A percentile compares a stretch with the other conserved stretches of the same genome.
Evolutionary conservation across 2,113 vertebrate species (phyloP).

Genomic region (Python bivittatus): DNA sequence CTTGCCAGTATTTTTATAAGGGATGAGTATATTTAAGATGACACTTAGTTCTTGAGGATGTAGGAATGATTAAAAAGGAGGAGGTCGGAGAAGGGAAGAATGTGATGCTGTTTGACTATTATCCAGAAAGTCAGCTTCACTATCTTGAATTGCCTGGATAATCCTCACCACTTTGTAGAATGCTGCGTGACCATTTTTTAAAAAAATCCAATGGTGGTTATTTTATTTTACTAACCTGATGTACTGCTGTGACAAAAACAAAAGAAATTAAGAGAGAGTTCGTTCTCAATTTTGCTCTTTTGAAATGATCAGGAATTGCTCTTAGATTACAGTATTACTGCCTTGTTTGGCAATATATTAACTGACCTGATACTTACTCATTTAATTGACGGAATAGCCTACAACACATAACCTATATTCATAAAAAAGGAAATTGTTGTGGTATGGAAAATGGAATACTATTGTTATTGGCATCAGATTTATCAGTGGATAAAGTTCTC

Average conservation of each 20-base stretch:
- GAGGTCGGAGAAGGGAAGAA: accelerated
- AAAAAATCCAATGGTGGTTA: neutral
- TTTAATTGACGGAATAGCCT: neutral
- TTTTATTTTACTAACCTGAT: neutral
- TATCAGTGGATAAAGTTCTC: neutral
- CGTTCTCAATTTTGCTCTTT: neutral
- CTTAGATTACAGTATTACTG: neutral
- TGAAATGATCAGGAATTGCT: neutral
- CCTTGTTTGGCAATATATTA: neutral
- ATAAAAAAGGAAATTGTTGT: neutral
- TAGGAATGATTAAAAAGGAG: neutral
- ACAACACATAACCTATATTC: neutral
- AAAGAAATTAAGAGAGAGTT: neutral
- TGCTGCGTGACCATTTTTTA: accelerated
- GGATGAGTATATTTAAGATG: neutral
- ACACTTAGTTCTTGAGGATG: neutral
- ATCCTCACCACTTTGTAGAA: neutral
- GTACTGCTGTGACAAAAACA: neutral
- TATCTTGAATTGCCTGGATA: neutral
- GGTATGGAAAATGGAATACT: neutral
- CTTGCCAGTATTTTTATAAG: neutral
- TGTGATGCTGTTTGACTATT: neutral
- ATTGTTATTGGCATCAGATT: neutral
- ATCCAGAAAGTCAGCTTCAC: neutral
- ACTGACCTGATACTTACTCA: neutral